These are phyloP conservation scores for Fistularia commersonii DNA, from an alignment of 2,797 vertebrate genomes.

Conservation along the genomic window DNA sequence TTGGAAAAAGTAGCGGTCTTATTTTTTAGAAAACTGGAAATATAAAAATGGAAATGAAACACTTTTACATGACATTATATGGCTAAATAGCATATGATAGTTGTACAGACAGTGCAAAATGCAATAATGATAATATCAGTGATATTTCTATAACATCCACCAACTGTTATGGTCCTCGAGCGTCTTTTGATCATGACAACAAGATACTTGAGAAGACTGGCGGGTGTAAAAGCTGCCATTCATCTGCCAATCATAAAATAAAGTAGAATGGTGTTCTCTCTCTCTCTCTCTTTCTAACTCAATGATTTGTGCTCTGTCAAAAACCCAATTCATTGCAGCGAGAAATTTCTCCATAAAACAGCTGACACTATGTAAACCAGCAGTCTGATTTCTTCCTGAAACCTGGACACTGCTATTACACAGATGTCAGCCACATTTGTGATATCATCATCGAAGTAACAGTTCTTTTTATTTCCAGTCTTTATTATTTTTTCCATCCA, in stretches of 20 bases:
- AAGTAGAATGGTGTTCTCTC: constrained; percentile 40
- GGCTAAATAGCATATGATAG: no score
- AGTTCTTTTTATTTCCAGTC: constrained; percentile 22
- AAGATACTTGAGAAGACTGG: constrained; percentile 29
- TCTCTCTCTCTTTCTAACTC: constrained; percentile 14
- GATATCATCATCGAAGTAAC: constrained; percentile 69
- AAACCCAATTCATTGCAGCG: not conserved
- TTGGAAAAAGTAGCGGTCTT: no score
- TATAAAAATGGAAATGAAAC: no score
- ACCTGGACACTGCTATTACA: constrained; percentile 62
- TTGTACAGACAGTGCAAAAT: no score
- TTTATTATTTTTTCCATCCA: not conserved
- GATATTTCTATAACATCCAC: constrained; percentile 20
- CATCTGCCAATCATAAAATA: constrained; percentile 60
- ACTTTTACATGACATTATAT: no score
- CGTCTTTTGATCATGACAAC: constrained; percentile 30
- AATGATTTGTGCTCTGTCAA: constrained; percentile 33
- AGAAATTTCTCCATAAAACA: constrained; percentile 45
- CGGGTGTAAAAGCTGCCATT: constrained; percentile 47
- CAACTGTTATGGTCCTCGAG: constrained; percentile 22
- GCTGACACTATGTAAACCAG: constrained; percentile 46
- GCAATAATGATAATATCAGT: constrained; percentile 17
- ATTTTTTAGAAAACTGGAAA: no score
- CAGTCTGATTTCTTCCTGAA: constrained; percentile 30
- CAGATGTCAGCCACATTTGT: constrained; percentile 69